Conservation (phyloP, 2,888 invertebrate genomes). For the Drosophila rellima region DNA sequence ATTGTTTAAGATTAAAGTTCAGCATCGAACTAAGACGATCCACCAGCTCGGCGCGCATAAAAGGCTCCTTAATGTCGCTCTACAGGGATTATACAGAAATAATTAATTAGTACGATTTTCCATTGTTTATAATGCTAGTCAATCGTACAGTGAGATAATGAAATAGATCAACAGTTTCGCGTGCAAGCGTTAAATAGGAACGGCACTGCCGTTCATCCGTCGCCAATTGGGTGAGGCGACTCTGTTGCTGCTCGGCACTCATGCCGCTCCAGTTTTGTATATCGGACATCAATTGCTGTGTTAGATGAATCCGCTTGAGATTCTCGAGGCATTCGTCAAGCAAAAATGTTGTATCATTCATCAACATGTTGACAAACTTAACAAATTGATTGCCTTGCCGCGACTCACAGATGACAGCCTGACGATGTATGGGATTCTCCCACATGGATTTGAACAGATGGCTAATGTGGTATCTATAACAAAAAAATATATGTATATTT, state of each 20-base stretch:
- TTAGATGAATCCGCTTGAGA: slow-evolving; percentile 94
- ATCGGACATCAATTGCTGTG: slow-evolving; percentile 91
- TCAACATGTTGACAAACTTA: slow-evolving; percentile 97
- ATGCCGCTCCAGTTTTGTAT: slow-evolving; percentile 89
- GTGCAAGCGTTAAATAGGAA: slow-evolving; percentile 95
- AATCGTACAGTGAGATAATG: slow-evolving; percentile 93
- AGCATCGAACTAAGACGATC: slow-evolving; percentile 98
- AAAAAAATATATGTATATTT: not conserved
- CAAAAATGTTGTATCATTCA: slow-evolving; percentile 99
- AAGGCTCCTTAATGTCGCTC: slow-evolving; percentile 95
- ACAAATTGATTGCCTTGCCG: slow-evolving; percentile 96
- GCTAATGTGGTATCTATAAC: slow-evolving; percentile 94
- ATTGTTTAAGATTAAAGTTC: slow-evolving; percentile 98
- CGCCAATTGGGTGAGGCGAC: slow-evolving; percentile 91
- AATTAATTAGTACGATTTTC: not conserved
- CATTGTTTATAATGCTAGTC: too few relatives aligned
- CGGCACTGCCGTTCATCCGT: slow-evolving; percentile 95
- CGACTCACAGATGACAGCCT: slow-evolving; percentile 96
- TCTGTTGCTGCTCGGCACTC: slow-evolving; percentile 90
- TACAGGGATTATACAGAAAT: slow-evolving; percentile 1
- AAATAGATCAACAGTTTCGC: slow-evolving; percentile 99
- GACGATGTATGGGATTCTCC: slow-evolving; percentile 94
- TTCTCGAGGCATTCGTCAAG: slow-evolving; percentile 98
- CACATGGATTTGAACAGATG: slow-evolving; percentile 98
- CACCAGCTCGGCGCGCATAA: slow-evolving; percentile 96